Base-by-base conservation (phyloP, 2,113 vertebrate species). In the Suncus etruscus region DNA sequence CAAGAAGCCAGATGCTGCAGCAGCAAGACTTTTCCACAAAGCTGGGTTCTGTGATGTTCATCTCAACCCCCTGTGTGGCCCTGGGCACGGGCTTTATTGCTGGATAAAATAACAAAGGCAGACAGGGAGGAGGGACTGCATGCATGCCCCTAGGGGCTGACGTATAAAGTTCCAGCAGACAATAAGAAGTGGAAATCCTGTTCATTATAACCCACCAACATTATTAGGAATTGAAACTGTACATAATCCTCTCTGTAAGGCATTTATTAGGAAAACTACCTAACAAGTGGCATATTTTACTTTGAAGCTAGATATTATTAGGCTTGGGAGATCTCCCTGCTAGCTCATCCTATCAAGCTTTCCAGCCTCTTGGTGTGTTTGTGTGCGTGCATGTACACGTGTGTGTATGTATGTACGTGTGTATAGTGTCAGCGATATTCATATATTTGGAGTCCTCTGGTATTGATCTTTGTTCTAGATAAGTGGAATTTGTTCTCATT, bases 1-100 rank as follows among this genome's bases (percentile, higher is more conserved):
- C 94, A 95, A 95, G 96, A 93, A 92, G 91, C 95, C 96, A 96
- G 96, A 74, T 96, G 96, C 94, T 94, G 96, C 92, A 93, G 65
- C 92, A 91, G 95, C 73, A 83, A 94, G 91, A 22, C 72, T 70
- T 97, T 96, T 94, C 96, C 92, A 91, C 72, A 50, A 39, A 1
- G 15, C 8, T 51, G 83, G 86, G 91, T 74, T 90, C 93, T 95
- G 89, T 0, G 0, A 70, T 94, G 84, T 58, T 96, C 95, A 92
- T 95, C 86, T 93, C 80, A 95, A 87, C 80, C 96, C 91, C 83
- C 50, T 84, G 83, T 92, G 93, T 96, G 95, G 96, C 94, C 87
- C 20, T 72, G 86, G 85, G 58, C 54, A 51, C 0, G 0, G 92
- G 88, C 94, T 77, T 95, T 92, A 79, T 70, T 95, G 82, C 92